Evolutionary conservation across 1,140 invertebrate genomes (phyloP), one percentile per base, ranked within the genome.

Genomic region (Apolygus lucorum): DNA sequence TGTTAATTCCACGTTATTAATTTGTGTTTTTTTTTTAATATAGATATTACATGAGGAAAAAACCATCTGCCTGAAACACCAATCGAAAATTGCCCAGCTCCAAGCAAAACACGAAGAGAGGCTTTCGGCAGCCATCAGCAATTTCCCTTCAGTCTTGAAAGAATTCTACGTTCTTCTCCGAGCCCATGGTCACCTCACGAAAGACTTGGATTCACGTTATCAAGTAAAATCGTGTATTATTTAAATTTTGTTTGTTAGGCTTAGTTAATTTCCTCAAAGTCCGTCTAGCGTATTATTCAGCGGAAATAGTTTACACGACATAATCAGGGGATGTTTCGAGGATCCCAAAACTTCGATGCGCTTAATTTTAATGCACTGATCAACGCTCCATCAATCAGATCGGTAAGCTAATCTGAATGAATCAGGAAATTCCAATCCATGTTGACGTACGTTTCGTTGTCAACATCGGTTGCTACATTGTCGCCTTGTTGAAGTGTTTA

Each of bases 31-130:
- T 17, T 21, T 11, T 63, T 63, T 1, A 26, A 29, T 25, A 21
- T 22, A 69, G 68, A 34, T 69, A 29, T 28, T 42, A 52, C 8
- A 54, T 11, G 68, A 63, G 64, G 59, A 69, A 52, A 24, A 63
- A 42, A 64, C 24, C 24, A 63, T 69, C 17, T 62, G 68, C 13
- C 22, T 28, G 1, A 24, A 27, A 17, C 69, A 70, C 25, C 22
- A 28, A 17, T 24, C 28, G 22, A 67, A 67, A 67, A 54, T 67
- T 17, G 24, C 67, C 0, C 65, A 62, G 59, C 49, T 70, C 1
- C 52, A 67, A 34, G 22, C 25, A 1, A 67, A 67, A 62, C 64
- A 67, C 27, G 64, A 67, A 59, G 52, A 67, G 17, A 67, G 28
- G 28, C 62, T 42, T 22, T 28, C 14, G 25, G 27, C 25, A 14